Base-by-base conservation (phyloP, 1,140 invertebrate species). In the Hylaeus volcanicus region DNA sequence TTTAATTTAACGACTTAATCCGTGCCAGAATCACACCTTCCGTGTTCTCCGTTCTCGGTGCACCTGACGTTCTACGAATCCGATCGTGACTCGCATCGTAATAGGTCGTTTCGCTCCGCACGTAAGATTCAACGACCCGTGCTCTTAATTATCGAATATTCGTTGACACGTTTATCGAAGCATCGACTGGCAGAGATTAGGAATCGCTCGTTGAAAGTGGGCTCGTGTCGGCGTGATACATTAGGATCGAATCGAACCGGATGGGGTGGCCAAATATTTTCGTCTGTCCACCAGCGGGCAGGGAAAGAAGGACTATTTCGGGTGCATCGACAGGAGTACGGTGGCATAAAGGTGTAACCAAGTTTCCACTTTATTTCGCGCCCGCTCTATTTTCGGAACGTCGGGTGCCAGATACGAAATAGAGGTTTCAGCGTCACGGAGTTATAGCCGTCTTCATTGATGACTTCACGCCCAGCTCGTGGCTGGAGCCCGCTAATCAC, bases 381-480 rank as follows among this genome's bases (percentile, higher is more conserved):
- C 58, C 3, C 72, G 37, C 68, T 79, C 85, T 87, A 87, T 87
- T 87, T 82, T 87, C 73, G 76, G 85, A 84, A 79, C 82, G 75
- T 58, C 80, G 74, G 76, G 75, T 87, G 85, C 85, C 82, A 83
- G 82, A 53, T 60, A 64, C 68, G 73, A 87, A 87, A 87, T 86
- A 86, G 85, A 87, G 73, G 69, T 87, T 82, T 87, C 64, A 79
- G 56, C 86, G 85, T 87, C 86, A 87, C 85, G 74, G 72, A 60
- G 81, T 75, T 76, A 84, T 86, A 85, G 73, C 81, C 84, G 83
- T 86, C 86, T 84, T 82, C 85, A 87, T 87, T 87, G 85, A 87
- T 87, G 86, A 87, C 82, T 86, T 87, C 82, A 87, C 79, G 64
- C 74, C 48, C 65, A 65, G 71, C 68, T 61, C 68, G 60, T 41